Evolutionary conservation across 2,888 invertebrate species (phyloP).

Genomic region (Sylvicola fuscatus): DNA sequence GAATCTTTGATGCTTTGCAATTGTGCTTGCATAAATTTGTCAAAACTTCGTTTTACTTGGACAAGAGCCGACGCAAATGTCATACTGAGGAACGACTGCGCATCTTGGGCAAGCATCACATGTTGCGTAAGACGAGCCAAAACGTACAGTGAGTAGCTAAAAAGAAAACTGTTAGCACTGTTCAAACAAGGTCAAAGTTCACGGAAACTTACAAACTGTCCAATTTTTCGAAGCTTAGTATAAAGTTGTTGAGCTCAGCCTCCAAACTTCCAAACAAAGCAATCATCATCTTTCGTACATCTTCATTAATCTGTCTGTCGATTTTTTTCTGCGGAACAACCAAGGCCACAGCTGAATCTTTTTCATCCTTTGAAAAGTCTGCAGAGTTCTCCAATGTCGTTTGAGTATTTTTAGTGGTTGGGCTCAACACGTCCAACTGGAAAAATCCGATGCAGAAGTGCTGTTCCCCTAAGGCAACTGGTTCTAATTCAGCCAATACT

Average conservation of each 20-base stretch:
- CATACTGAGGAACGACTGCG: conserved; percentile 71
- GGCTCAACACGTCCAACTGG: conserved; percentile 47
- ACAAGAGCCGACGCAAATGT: conserved; percentile 71
- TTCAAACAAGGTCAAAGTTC: neutral
- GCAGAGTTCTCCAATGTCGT: conserved; percentile 30
- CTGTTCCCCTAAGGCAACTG: conserved; percentile 83
- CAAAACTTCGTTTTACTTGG: conserved; percentile 77
- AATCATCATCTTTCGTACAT: conserved; percentile 68
- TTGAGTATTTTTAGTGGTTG: conserved; percentile 33
- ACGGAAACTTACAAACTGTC: conserved; percentile 62
- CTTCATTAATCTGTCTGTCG: conserved; percentile 52
- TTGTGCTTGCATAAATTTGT: conserved; percentile 73
- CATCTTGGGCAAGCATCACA: conserved; percentile 74
- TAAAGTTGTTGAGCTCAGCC: conserved; percentile 65
- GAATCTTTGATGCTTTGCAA: conserved; percentile 58
- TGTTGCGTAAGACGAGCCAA: conserved; percentile 82
- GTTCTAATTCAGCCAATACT: conserved; percentile 74
- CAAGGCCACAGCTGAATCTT: conserved; percentile 6
- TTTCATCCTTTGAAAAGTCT: conserved; percentile 17
- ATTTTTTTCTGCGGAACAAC: conserved; percentile 31
- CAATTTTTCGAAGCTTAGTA: conserved; percentile 65
- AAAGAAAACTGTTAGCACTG: conserved; percentile 8
- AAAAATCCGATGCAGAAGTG: conserved; percentile 88
- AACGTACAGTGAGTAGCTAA: conserved; percentile 82
- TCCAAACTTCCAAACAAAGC: conserved; percentile 79